Conservation (phyloP, 2,113 vertebrate genomes). For the Forbesichthys agassizii region DNA sequence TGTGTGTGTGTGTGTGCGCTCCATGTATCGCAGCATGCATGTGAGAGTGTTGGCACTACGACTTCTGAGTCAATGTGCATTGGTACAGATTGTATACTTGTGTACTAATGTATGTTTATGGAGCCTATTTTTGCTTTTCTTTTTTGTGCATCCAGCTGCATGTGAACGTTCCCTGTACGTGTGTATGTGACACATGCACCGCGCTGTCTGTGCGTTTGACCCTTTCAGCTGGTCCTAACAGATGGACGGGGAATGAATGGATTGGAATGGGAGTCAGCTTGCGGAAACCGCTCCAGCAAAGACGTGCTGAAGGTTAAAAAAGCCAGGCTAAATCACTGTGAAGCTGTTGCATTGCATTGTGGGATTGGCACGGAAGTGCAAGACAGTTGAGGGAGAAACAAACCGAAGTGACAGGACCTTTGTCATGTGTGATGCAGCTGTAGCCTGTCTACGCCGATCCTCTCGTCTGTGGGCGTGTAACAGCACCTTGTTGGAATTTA, state of each 20-base stretch:
- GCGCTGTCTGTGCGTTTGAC: slow-evolving; percentile 16
- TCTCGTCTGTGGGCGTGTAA: too few relatives aligned
- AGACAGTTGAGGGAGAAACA: neutral
- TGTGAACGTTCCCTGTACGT: neutral
- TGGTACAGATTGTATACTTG: neutral
- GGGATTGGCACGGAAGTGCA: neutral
- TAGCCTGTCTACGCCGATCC: too few relatives aligned
- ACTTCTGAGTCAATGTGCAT: slow-evolving; percentile 59
- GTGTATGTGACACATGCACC: neutral
- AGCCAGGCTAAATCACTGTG: neutral
- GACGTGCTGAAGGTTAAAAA: slow-evolving; percentile 12
- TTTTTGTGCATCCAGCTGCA: neutral
- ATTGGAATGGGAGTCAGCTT: neutral
- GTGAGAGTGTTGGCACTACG: slow-evolving; percentile 53
- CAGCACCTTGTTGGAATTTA: too few relatives aligned
- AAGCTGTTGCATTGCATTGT: slow-evolving; percentile 17
- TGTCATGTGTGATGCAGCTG: too few relatives aligned
- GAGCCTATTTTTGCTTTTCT: neutral
- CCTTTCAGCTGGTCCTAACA: slow-evolving; percentile 24
- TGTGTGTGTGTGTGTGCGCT: neutral
- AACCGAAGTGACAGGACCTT: too few relatives aligned
- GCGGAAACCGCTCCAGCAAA: slow-evolving; percentile 3
- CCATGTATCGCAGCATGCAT: slow-evolving; percentile 20
- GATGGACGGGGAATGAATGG: neutral
- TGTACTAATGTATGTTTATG: slow-evolving; percentile 14